A percentile compares a stretch with the other conserved stretches of the same genome.
phyloP scores from a whole-genome alignment of 2,888 invertebrate genomes.

The Dorcus parallelipipedus region DNA sequence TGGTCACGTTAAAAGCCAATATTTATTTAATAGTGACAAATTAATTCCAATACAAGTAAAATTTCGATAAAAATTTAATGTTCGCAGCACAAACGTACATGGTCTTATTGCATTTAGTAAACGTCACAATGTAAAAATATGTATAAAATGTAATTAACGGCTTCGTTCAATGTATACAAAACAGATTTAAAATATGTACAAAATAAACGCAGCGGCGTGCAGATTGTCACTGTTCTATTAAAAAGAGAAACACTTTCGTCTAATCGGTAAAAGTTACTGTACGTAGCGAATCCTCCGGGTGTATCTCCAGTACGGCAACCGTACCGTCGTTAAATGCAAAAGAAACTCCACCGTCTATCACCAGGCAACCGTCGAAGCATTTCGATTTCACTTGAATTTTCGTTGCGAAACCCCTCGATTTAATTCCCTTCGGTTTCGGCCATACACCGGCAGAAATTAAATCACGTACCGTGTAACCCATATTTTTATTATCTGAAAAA shows the following conservation, averaged over 20 bases:
- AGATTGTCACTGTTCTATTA: too few relatives aligned
- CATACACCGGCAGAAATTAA: conserved; percentile 85
- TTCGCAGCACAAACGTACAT: too few relatives aligned
- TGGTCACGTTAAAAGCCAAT: too few relatives aligned
- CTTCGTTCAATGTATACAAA: too few relatives aligned
- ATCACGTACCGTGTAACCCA: conserved; percentile 92
- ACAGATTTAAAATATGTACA: too few relatives aligned
- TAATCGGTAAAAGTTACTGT: conserved; percentile 58
- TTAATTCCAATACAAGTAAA: too few relatives aligned
- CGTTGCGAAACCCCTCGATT: conserved; percentile 72
- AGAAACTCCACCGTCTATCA: conserved; percentile 92
- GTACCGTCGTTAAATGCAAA: conserved; percentile 94
- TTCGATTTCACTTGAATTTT: conserved; percentile 79
- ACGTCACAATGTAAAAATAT: too few relatives aligned
- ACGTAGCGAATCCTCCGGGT: conserved; percentile 82
- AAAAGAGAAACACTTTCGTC: neutral
- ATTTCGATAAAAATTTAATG: too few relatives aligned
- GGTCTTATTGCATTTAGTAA: too few relatives aligned
- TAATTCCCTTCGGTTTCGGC: conserved; percentile 73
- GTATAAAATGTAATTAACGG: too few relatives aligned
- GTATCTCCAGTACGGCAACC: conserved; percentile 76
- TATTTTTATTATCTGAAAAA: conserved; percentile 63
- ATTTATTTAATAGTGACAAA: too few relatives aligned
- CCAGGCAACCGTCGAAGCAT: conserved; percentile 86
- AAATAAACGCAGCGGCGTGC: too few relatives aligned